Conservation (phyloP, 2,888 invertebrate species). For the Drosophila anomelani region DNA sequence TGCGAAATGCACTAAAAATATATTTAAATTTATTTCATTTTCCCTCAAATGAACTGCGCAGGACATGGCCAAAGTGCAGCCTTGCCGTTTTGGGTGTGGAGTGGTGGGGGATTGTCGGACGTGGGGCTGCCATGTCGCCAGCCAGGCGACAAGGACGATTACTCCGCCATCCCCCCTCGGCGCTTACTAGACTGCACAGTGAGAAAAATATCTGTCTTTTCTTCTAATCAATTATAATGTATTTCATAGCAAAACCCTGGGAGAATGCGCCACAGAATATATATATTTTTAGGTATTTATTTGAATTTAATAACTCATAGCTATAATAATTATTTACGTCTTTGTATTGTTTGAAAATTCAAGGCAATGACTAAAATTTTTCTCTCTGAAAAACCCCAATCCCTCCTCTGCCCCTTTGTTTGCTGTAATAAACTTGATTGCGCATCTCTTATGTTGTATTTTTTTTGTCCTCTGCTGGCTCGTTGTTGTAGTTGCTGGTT, state of each 20-base stretch:
- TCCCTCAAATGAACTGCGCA: slow-evolving; percentile 74
- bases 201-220: not conserved
- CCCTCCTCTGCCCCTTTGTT: slow-evolving; percentile 7
- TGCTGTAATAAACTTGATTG: slow-evolving; percentile 78
- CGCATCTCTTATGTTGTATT: slow-evolving; percentile 67
- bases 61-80: slow-evolving; percentile 71
- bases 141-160: slow-evolving; percentile 64
- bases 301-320: not conserved
- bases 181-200: not conserved
- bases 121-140: slow-evolving; percentile 62
- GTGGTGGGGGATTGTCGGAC: slow-evolving; percentile 17
- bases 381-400: not conserved
- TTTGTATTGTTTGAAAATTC: not conserved
- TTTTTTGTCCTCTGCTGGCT: slow-evolving; percentile 8
- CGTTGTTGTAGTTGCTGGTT: slow-evolving; percentile 47
- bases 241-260: no score
- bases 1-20: slow-evolving; percentile 81
- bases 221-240: no score
- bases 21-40: slow-evolving; percentile 80
- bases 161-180: slow-evolving; percentile 12
- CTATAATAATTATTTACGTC: not conserved
- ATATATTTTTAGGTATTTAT: not conserved
- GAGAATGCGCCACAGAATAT: no score
- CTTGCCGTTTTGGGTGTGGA: slow-evolving; percentile 25
- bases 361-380: not conserved